These are phyloP conservation scores for Sthenelais limicola DNA, from an alignment of 2,888 invertebrate genomes.

Conservation along the genomic window DNA sequence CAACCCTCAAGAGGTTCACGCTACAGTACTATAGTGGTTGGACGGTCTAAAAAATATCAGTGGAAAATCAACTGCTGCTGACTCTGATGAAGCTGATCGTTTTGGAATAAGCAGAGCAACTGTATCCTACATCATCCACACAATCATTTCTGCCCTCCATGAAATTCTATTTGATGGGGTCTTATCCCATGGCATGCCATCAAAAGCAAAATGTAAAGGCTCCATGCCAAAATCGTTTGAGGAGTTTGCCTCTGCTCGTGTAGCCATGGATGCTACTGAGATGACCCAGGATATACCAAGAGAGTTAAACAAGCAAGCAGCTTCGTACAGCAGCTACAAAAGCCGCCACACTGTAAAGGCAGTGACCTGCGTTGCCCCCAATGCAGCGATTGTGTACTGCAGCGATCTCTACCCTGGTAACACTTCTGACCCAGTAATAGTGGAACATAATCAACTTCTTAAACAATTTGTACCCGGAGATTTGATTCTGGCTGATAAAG, in stretches of 20 bases:
- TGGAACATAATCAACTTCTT: constrained; percentile 21
- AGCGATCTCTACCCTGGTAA: constrained; percentile 26
- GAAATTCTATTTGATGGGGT: not conserved
- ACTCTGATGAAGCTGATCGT: constrained; percentile 34
- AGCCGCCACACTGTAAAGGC: constrained; percentile 35
- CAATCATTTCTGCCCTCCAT: constrained; percentile 8
- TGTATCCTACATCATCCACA: constrained; percentile 1
- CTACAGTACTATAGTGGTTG: constrained; percentile 24
- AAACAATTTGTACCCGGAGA: constrained; percentile 28
- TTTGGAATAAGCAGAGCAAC: constrained; percentile 20
- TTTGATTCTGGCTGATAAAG: constrained; percentile 38
- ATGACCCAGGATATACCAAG: constrained; percentile 33
- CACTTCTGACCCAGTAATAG: constrained; percentile 32
- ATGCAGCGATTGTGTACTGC: constrained; percentile 20
- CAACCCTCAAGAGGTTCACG: not conserved
- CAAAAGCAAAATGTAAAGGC: constrained; percentile 34
- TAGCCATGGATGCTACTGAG: constrained; percentile 41
- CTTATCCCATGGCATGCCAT: not conserved
- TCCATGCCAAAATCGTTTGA: constrained; percentile 23
- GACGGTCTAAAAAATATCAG: not conserved
- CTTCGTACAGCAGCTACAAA: constrained; percentile 31
- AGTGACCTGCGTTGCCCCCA: constrained; percentile 36
- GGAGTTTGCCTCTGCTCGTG: constrained; percentile 6
- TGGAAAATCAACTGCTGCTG: constrained; percentile 23
- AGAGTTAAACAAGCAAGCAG: not conserved